Percentiles rank a stretch among this genome's conserved stretches.
phyloP scores from a whole-genome alignment of 1,140 invertebrate species.

The Schlechtendalia chinensis region DNA sequence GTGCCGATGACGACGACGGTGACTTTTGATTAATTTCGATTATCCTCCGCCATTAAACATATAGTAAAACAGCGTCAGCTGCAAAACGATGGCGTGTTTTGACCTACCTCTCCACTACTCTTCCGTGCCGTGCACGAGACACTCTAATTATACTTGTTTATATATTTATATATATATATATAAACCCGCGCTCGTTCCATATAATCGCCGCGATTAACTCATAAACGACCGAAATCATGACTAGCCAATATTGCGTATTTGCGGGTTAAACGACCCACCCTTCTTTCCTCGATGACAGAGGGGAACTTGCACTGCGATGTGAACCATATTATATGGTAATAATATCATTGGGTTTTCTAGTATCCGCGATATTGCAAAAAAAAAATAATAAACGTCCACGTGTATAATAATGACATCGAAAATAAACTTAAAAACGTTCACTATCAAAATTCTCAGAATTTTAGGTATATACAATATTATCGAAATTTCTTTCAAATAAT shows the following conservation, averaged over 20 bases:
- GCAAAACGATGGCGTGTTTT: conserved; percentile 24
- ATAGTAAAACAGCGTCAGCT: conserved; percentile 11
- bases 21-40: conserved; percentile 43
- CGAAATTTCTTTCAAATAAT: too few species aligned
- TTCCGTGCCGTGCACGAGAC: background rate
- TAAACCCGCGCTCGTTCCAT: background rate
- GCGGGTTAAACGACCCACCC: background rate
- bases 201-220: conserved; percentile 19
- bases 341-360: background rate
- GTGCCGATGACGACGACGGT: background rate
- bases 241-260: background rate
- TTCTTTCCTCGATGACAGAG: conserved; percentile 2
- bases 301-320: too few species aligned
- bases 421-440: too few species aligned
- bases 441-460: too few species aligned
- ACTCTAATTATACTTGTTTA: too few species aligned
- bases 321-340: background rate
- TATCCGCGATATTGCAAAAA: too few species aligned
- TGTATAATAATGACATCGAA: too few species aligned
- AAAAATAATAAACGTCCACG: too few species aligned
- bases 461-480: too few species aligned
- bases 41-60: conserved; percentile 2
- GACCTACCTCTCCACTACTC: background rate
- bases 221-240: conserved; percentile 17
- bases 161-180: background rate